Conservation (phyloP, 2,113 vertebrate species). For the Cichladusa arquata region DNA sequence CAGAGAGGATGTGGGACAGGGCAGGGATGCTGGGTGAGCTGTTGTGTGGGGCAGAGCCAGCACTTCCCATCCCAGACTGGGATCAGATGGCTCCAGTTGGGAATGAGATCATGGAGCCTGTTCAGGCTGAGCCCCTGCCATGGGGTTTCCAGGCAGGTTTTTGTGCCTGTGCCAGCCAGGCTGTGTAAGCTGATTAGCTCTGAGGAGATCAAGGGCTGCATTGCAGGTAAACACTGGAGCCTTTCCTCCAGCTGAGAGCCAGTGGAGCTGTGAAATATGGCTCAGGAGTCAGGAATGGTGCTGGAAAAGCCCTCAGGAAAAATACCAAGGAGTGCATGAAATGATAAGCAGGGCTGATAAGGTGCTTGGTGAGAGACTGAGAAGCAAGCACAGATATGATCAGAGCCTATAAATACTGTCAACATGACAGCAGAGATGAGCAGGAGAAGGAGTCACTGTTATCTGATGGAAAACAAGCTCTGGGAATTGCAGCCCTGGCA, state of each 20-base stretch:
- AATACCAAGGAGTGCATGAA: background rate
- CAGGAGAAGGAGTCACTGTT: background rate
- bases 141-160: background rate
- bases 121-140: background rate
- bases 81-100: background rate
- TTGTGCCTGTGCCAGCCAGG: background rate
- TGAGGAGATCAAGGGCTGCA: background rate
- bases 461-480: slow-evolving; percentile 25
- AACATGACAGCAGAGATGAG: background rate
- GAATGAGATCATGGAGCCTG: background rate
- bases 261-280: background rate
- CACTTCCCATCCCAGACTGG: accelerated
- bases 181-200: background rate
- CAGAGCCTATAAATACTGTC: background rate
- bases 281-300: background rate
- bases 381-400: background rate
- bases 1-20: background rate
- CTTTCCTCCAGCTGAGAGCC: background rate
- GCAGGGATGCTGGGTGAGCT: background rate
- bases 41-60: background rate
- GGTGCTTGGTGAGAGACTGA: background rate
- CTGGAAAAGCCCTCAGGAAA: slow-evolving; percentile 5
- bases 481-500: background rate
- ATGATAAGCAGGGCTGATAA: slow-evolving; percentile 1
- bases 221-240: background rate